phyloP scores from a whole-genome alignment of 2,113 vertebrate genomes.

The Podiceps cristatus region DNA sequence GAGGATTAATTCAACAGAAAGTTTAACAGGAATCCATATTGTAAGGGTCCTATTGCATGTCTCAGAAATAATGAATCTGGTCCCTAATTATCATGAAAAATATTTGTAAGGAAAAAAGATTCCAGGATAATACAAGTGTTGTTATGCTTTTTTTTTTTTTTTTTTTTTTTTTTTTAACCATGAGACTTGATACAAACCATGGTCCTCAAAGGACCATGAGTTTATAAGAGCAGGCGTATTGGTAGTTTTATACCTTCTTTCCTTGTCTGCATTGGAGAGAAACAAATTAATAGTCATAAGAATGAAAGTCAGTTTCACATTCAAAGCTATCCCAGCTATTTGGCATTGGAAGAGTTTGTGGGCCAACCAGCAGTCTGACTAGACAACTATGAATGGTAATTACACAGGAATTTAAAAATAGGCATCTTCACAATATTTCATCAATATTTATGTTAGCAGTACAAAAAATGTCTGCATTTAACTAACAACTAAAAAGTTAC shows the following conservation, averaged over 20 bases:
- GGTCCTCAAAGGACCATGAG: background rate
- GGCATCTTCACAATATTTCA: background rate
- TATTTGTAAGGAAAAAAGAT: background rate
- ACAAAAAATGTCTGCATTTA: background rate
- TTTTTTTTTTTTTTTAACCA: background rate
- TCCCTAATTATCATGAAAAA: background rate
- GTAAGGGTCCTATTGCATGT: background rate
- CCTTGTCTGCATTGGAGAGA: background rate
- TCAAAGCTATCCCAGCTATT: background rate
- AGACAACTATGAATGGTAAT: background rate
- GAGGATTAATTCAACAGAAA: background rate
- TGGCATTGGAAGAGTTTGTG: background rate
- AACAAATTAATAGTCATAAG: background rate
- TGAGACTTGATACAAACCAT: background rate
- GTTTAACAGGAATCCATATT: background rate
- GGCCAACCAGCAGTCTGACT: background rate
- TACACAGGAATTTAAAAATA: background rate
- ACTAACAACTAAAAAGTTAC: background rate
- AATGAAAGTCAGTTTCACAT: background rate
- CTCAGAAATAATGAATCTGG: background rate
- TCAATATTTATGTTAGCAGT: background rate
- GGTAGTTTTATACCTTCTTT: background rate
- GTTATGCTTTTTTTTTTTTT: too few relatives aligned
- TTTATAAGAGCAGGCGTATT: background rate
- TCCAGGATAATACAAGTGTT: background rate